These are phyloP conservation scores for Suillia variegata DNA, from an alignment of 2,888 invertebrate species.

Conservation along the genomic window DNA sequence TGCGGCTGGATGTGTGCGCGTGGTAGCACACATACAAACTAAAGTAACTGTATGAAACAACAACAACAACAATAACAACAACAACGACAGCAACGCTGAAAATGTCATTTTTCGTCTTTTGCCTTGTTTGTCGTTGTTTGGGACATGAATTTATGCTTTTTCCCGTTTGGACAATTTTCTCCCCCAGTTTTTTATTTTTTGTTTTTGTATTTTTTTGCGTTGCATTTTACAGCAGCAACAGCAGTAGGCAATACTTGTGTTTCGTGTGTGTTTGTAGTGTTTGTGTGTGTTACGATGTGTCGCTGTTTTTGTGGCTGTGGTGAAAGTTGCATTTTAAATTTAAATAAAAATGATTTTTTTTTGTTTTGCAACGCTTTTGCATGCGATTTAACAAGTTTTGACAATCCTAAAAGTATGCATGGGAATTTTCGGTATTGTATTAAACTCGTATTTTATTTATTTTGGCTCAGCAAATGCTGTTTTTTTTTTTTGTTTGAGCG, in stretches of 20 bases:
- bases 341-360: too few species aligned
- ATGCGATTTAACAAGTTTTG: too few species aligned
- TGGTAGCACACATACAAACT: conserved; percentile 7
- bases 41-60: neutral
- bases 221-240: neutral
- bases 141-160: conserved; percentile 17
- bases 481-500: too few species aligned
- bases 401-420: too few species aligned
- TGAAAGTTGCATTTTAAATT: too few species aligned
- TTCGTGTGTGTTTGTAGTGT: too few species aligned
- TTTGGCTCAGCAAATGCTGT: too few species aligned
- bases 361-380: too few species aligned
- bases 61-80: neutral
- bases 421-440: too few species aligned
- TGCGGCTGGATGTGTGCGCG: neutral
- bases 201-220: too few species aligned
- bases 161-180: neutral
- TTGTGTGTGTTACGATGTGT: neutral
- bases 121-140: conserved; percentile 15
- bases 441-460: too few species aligned
- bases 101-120: conserved; percentile 19
- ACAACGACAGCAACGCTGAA: neutral
- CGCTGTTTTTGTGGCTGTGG: neutral
- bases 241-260: too few species aligned
- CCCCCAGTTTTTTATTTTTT: neutral